A percentile compares a stretch with the other conserved stretches of the same genome.
Conservation (phyloP, 1,140 invertebrate species). For the Dendrolimus punctatus region DNA sequence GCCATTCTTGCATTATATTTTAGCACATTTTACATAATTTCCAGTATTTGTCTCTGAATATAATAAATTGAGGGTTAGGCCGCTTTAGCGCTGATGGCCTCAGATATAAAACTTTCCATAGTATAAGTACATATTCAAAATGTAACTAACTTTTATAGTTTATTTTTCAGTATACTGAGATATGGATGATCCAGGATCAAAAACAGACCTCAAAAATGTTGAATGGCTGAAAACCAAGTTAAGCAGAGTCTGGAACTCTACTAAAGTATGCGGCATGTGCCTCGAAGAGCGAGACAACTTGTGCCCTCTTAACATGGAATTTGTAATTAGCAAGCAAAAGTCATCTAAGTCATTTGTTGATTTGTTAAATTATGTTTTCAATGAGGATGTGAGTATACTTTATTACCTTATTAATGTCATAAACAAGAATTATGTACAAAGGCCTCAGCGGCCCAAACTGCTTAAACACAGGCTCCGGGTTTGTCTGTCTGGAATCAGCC, state of each 20-base stretch:
- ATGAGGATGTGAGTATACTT: conserved; percentile 20
- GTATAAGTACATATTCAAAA: too few relatives aligned
- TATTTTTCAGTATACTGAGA: too few relatives aligned
- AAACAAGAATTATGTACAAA: neutral
- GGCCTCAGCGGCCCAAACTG: too few relatives aligned
- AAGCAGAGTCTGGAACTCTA: conserved; percentile 8
- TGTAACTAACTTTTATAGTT: too few relatives aligned
- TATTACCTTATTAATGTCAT: neutral
- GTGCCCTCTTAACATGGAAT: conserved; percentile 14
- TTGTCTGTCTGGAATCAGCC: too few relatives aligned
- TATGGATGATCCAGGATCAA: neutral
- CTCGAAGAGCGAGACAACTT: conserved; percentile 13
- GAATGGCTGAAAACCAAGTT: conserved; percentile 19
- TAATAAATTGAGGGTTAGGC: too few relatives aligned
- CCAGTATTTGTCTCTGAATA: too few relatives aligned
- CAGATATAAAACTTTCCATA: too few relatives aligned
- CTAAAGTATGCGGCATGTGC: conserved; percentile 22
- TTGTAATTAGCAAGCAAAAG: conserved; percentile 13
- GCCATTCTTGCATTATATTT: too few relatives aligned
- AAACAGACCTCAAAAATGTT: conserved; percentile 1
- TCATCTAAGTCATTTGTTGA: conserved; percentile 16
- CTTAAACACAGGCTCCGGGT: too few relatives aligned
- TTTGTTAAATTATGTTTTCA: conserved; percentile 24
- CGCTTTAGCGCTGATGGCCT: too few relatives aligned
- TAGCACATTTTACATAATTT: too few relatives aligned